phyloP scores from a whole-genome alignment of 2,888 invertebrate species.

The Drosophila buzzatii region DNA sequence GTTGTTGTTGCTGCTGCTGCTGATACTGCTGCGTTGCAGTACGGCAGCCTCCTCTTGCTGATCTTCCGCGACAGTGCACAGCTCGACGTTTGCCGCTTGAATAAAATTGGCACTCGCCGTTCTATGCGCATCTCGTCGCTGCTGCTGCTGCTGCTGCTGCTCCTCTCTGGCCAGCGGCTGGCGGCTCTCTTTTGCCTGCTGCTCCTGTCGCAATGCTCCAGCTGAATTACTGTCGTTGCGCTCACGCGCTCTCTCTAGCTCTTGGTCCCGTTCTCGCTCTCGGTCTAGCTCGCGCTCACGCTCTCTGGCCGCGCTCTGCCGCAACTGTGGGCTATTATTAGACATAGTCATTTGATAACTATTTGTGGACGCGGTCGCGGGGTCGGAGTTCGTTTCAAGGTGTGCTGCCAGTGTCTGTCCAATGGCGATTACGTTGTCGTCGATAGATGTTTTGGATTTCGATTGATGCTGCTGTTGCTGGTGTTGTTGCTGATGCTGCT shows the following conservation, averaged over 20 bases:
- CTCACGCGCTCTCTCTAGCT: slow-evolving; percentile 11
- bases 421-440: slow-evolving; percentile 58
- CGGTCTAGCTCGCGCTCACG: slow-evolving; percentile 17
- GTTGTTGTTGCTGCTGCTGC: slow-evolving; percentile 13
- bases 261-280: slow-evolving; percentile 24
- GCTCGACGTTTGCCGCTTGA: slow-evolving; percentile 75
- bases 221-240: slow-evolving; percentile 45
- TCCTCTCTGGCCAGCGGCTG: slow-evolving; percentile 24
- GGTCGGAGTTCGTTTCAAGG: slow-evolving; percentile 83
- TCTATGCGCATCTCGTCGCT: slow-evolving; percentile 22
- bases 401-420: slow-evolving; percentile 67
- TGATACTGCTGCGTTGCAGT: slow-evolving; percentile 52
- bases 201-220: slow-evolving; percentile 24
- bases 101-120: slow-evolving; percentile 54
- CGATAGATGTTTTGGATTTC: slow-evolving; percentile 37
- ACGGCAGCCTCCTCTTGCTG: slow-evolving; percentile 54
- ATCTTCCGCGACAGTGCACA: slow-evolving; percentile 63
- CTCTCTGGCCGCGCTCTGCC: slow-evolving; percentile 47
- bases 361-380: slow-evolving; percentile 74
- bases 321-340: slow-evolving; percentile 82
- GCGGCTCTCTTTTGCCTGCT: slow-evolving; percentile 30
- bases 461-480: slow-evolving; percentile 47
- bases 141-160: neutral
- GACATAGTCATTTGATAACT: slow-evolving; percentile 84
- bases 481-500: slow-evolving; percentile 50